phyloP scores from a whole-genome alignment of 1,140 invertebrate genomes.

The Nebria ingens region DNA sequence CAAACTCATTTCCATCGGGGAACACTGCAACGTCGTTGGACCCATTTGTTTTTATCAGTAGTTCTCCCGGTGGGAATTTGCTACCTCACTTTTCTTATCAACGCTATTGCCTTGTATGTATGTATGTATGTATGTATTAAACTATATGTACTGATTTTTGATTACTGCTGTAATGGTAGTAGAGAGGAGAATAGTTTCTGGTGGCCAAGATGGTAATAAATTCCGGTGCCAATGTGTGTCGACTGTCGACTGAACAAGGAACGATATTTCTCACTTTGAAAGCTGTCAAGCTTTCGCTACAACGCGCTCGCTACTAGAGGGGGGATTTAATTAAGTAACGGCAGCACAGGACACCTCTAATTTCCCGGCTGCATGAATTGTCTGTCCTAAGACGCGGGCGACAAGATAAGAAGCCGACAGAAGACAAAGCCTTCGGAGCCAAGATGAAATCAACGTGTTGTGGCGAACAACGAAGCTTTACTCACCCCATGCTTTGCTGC shows the following conservation, averaged over 20 bases:
- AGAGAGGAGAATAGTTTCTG: not conserved
- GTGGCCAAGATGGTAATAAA: not conserved
- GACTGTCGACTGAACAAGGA: not conserved
- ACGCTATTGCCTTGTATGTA: not conserved
- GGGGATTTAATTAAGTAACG: not conserved
- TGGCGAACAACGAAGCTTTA: too few relatives aligned
- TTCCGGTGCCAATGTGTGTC: not conserved
- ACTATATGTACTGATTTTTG: too few relatives aligned
- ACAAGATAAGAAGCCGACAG: not conserved
- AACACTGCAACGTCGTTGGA: conserved; percentile 26
- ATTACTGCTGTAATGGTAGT: not conserved
- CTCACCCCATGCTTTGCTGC: too few relatives aligned
- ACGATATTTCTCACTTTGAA: not conserved
- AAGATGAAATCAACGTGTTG: too few relatives aligned
- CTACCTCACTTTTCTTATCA: not conserved
- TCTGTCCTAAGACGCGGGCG: not conserved
- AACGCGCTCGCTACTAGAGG: not conserved
- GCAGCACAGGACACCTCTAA: not conserved
- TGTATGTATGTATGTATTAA: not conserved
- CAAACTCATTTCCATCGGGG: conserved; percentile 18
- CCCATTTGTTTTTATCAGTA: conserved; percentile 33
- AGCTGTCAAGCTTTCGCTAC: not conserved
- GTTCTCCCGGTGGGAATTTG: conserved; percentile 19
- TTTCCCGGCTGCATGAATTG: not conserved
- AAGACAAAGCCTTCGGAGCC: not conserved